A percentile compares a stretch with the other conserved stretches of the same genome.
Conservation (phyloP, 2,113 vertebrate species). For the Regulus satrapa region DNA sequence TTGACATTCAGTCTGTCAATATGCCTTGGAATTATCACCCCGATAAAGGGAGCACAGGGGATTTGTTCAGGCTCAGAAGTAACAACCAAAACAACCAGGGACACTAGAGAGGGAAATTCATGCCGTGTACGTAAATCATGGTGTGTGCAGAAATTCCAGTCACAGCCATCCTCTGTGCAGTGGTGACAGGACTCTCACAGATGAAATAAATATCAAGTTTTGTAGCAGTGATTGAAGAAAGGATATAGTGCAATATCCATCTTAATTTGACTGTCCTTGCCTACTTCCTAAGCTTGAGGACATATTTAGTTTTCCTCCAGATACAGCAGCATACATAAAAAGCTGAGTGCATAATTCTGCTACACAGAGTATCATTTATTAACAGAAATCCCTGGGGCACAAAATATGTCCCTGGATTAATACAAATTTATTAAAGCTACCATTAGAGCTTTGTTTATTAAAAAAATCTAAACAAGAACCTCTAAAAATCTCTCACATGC, state of each 20-base stretch:
- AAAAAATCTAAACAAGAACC: neutral
- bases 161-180: neutral
- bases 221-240: neutral
- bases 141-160: neutral
- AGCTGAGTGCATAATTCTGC: neutral
- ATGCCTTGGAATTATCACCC: neutral
- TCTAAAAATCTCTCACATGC: neutral
- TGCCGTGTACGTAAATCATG: neutral
- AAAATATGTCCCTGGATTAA: neutral
- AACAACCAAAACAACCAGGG: neutral
- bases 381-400: neutral
- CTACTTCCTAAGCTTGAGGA: neutral
- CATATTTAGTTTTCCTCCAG: neutral
- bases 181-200: neutral
- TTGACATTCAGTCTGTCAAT: neutral
- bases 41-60: neutral
- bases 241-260: neutral
- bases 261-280: neutral
- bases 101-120: neutral
- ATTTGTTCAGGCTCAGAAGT: neutral
- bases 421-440: neutral
- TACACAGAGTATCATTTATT: neutral
- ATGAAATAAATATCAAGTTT: neutral
- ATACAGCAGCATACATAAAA: neutral
- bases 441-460: neutral